Evolutionary conservation across 2,888 invertebrate genomes (phyloP), one percentile per base, ranked within the genome.

Genomic region (Thyatira batis): DNA sequence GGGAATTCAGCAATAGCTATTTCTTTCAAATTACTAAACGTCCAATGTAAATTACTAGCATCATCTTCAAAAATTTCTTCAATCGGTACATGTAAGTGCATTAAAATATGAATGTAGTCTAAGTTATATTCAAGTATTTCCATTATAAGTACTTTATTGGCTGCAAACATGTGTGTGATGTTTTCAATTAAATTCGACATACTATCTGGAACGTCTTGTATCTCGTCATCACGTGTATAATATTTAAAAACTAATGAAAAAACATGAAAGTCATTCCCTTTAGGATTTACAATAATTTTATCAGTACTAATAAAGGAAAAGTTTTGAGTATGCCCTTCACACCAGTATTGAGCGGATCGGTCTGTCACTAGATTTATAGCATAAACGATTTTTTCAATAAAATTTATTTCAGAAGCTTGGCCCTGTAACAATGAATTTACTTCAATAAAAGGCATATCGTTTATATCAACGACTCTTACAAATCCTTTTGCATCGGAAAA

Each of bases 341-440:
- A 95, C 94, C 94, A 95, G 73, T 95, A 95, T 61, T 93, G 89
- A 0, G 94, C 94, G 0, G 94, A 91, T 55, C 90, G 87, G 44
- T 93, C 84, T 1, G 84, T 88, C 44, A 93, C 82, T 1, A 93
- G 74, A 60, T 92, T 84, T 1, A 95, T 69, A 52, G 87, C 78
- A 60, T 93, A 94, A 3, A 94, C 86, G 13, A 77, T 63, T 79
- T 91, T 92, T 68, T 84, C 85, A 50, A 76, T 59, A 61, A 59
- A 52, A 44, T 45, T 55, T 17, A 52, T 57, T 49, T 63, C 54
- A 9, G 51, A 53, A 20, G 54, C 50, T 43, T 57, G 55, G 11
- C 55, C 50, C 27, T 43, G 45, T 45, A 50, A 28, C 13, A 55
- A 54, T 2, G 25, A 46, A 13, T 55, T 67, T 9, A 73, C 25